Conservation (phyloP, 2,888 invertebrate genomes). For the Hirudinaria manillensis region DNA sequence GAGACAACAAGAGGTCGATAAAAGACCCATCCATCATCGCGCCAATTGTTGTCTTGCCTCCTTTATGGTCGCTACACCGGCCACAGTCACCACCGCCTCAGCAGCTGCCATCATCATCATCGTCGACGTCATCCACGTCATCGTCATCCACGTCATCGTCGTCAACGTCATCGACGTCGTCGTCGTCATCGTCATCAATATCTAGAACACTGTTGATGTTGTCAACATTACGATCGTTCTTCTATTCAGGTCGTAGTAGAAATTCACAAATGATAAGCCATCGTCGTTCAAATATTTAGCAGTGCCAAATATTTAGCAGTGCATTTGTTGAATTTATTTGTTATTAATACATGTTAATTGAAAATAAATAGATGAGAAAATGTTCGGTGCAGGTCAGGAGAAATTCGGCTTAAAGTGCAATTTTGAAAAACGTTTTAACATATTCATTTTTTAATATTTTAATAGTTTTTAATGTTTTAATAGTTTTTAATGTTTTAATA, state of each 20-base stretch:
- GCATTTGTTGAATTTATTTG: no score
- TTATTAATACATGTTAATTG: no score
- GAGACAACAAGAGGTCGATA: not conserved
- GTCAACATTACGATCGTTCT: not conserved
- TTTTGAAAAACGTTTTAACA: not conserved
- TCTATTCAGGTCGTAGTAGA: no score
- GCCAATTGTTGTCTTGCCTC: not conserved
- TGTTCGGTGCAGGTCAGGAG: no score
- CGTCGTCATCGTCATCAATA: constrained; percentile 21
- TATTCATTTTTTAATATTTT: not conserved
- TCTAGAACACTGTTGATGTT: not conserved
- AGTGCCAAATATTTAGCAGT: no score
- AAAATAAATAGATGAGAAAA: no score
- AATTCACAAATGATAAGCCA: no score
- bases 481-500: no score
- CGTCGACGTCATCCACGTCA: not conserved
- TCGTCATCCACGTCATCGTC: constrained; percentile 11
- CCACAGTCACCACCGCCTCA: not conserved
- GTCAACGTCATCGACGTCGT: constrained; percentile 7
- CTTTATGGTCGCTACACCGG: not conserved
- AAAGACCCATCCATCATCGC: not conserved
- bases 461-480: no score
- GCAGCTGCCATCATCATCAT: not conserved
- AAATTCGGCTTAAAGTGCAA: no score
- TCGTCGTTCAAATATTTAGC: no score